Base-by-base conservation (phyloP, 2,113 vertebrate species). In the Galemys pyrenaicus region DNA sequence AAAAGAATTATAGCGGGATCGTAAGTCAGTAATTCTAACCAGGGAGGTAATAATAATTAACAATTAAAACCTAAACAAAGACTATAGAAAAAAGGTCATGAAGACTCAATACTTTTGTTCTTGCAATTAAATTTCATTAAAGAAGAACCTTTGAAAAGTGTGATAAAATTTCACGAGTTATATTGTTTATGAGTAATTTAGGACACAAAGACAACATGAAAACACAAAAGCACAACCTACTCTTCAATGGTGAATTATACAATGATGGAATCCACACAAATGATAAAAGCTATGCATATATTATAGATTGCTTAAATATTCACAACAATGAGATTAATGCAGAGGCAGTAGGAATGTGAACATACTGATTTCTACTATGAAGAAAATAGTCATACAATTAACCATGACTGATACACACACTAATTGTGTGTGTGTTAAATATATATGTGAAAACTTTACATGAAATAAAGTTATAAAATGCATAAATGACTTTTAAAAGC, bases 41-140 rank as follows among this genome's bases (percentile, higher is more conserved):
- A 54, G 46, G 35, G 30, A 75, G 37, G 44, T 44, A 39, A 44
- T 51, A n/a, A 65, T 54, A 39, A 54, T 64, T 41, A 20, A 35
- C n/a, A 35, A 54, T 15, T 13, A 54, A n/a, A 74, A 26, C 51
- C 44, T 28, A 39, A 54, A 64, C 20, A 54, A 24, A 41, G 24
- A 82, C 58, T 58, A 39, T 44, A 54, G n/a, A 64, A 74, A 74
- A 64, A 8, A 51, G n/a, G 16, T 82, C 16, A 30, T n/a, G 6
- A 51, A 41, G 11, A 39, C n/a, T 73, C n/a, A 51, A 26, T 74
- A 74, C n/a, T 82, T 32, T 39, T 39, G 3, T n/a, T 51, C 24
- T 74, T 71, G 17, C 24, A 49, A 26, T 91, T 91, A 64, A 74
- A 74, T 64, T 51, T 22, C 35, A 74, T 83, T 73, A 26, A 91